phyloP scores from a whole-genome alignment of 2,113 vertebrate species.

The Chionodraco myersi region DNA sequence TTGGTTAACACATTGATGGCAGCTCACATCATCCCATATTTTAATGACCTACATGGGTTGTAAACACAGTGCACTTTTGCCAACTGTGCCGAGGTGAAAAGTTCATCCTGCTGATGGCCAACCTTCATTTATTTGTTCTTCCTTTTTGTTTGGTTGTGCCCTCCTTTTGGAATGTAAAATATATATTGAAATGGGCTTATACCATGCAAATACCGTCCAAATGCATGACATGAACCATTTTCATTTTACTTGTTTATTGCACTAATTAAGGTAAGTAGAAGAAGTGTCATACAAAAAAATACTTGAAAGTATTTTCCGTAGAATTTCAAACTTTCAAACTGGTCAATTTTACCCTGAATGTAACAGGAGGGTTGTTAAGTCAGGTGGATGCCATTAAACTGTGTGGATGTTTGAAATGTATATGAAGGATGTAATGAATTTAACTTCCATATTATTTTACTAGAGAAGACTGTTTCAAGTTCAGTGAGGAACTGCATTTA shows the following conservation, averaged over 20 bases:
- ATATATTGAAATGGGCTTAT: too few species aligned
- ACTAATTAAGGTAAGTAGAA: too few species aligned
- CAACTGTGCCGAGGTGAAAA: neutral
- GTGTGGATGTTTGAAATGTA: neutral
- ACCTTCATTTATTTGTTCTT: constrained; percentile 38
- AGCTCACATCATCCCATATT: neutral
- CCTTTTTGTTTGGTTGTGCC: constrained; percentile 6
- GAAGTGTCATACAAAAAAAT: too few species aligned
- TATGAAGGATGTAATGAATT: neutral
- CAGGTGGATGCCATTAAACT: neutral
- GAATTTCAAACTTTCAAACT: too few species aligned
- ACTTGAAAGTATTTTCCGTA: too few species aligned
- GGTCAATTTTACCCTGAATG: too few species aligned
- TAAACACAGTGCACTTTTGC: constrained; percentile 3
- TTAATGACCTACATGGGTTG: neutral
- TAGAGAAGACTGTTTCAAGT: neutral
- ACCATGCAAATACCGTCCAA: too few species aligned
- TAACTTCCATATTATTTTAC: neutral
- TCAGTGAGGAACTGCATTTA: constrained; percentile 13
- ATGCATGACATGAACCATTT: too few species aligned
- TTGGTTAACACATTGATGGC: neutral
- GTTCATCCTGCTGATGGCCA: constrained; percentile 3
- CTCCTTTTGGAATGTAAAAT: neutral
- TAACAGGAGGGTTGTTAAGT: neutral
- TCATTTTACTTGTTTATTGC: too few species aligned